Evolutionary conservation across 2,113 vertebrate genomes (phyloP).

Genomic region (Gavia stellata): DNA sequence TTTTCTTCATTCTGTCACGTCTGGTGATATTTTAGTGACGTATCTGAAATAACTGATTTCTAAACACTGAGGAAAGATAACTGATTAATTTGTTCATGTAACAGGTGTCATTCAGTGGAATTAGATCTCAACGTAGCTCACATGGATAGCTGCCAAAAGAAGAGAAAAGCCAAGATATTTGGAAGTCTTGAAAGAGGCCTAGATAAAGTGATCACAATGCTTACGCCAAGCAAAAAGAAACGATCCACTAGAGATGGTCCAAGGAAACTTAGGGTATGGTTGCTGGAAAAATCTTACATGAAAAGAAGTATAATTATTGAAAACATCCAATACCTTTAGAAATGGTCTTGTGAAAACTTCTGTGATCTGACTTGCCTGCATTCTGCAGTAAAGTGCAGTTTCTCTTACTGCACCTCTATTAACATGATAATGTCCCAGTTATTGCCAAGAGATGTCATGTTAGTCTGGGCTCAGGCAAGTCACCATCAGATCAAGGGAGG

Average conservation of each 20-base stretch:
- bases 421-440: neutral
- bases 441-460: neutral
- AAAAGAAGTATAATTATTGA: neutral
- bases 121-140: conserved; percentile 69
- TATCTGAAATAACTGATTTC: neutral
- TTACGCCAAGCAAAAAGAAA: conserved; percentile 87
- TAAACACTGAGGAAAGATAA: neutral
- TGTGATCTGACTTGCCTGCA: neutral
- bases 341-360: neutral
- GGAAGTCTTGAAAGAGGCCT: conserved; percentile 90
- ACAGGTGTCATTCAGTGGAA: conserved; percentile 85
- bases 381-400: neutral
- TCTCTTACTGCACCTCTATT: neutral
- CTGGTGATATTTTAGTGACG: neutral
- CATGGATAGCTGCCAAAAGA: conserved; percentile 82
- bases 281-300: neutral
- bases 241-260: conserved; percentile 72
- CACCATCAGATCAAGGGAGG: neutral
- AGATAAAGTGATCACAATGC: conserved; percentile 93
- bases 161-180: conserved; percentile 84
- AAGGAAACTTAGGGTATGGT: conserved; percentile 83
- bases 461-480: neutral
- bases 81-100: neutral
- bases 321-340: neutral
- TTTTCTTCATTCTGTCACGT: neutral